Conservation (phyloP, 1,140 invertebrate species). For the Rhizoglyphus robini region DNA sequence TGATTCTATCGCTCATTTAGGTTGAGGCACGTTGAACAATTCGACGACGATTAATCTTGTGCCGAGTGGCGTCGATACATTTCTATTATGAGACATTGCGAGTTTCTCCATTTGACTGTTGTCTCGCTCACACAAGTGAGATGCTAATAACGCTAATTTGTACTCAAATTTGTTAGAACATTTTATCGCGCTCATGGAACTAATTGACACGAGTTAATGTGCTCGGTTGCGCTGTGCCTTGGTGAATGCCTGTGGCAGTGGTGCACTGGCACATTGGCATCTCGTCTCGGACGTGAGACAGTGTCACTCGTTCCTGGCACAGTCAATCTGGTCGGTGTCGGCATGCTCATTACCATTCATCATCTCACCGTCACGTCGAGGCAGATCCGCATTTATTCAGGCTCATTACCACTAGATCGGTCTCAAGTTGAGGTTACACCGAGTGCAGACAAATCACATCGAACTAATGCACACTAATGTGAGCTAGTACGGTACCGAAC, state of each 20-base stretch:
- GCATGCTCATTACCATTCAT: background rate
- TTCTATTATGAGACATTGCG: background rate
- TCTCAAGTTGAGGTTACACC: no score
- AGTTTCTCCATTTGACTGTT: no score
- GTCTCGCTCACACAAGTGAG: background rate
- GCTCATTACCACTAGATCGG: slow-evolving; percentile 1
- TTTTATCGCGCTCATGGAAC: slow-evolving; percentile 4
- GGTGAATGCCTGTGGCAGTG: background rate
- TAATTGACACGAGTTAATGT: slow-evolving; percentile 7
- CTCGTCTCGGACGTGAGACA: no score
- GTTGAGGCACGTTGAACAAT: background rate
- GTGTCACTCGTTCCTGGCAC: no score
- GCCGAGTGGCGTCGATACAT: background rate
- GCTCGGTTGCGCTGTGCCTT: background rate
- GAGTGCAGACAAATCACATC: no score
- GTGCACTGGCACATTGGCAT: background rate
- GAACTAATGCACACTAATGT: background rate
- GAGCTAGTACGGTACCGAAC: no score
- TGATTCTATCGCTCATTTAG: slow-evolving; percentile 6
- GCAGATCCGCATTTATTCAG: background rate
- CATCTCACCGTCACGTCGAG: slow-evolving; percentile 1
- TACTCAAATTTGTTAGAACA: slow-evolving; percentile 14
- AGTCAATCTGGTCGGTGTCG: background rate
- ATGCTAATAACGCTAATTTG: slow-evolving; percentile 8
- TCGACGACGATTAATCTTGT: background rate